Evolutionary conservation across 2,113 vertebrate species (phyloP), one percentile per base, ranked within the genome.

Genomic region (Terrapene triunguis): DNA sequence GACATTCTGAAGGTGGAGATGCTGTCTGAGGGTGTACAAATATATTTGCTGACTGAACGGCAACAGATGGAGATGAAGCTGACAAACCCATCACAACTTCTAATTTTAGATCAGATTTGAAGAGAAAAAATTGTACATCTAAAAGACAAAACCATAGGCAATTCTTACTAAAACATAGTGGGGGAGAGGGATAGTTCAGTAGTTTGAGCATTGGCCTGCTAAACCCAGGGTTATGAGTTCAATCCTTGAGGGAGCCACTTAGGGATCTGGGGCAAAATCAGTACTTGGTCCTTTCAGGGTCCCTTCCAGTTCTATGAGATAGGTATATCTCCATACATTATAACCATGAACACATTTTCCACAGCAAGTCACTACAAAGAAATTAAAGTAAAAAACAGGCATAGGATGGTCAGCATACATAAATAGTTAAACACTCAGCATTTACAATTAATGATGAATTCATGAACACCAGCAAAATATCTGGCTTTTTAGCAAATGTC

Each of bases 41-140:
- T 22, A 84, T 87, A 2, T 87, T 80, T 1, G 98, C 97, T 0
- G 98, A 62, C 78, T 84, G 95, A 8, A 98, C 97, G 0, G 97
- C 95, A 0, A 97, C 91, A 21, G 98, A 55, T 9, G 98, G 97
- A 80, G 98, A 93, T 44, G 99, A 99, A 2, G 98, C 76, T 0
- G 98, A 98, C 35, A 98, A 84, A 84, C 99, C 99, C 99, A 99
- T 99, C 87, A 42, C 85, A 59, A 7, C 74, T 1, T 2, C 69
- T 21, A 89, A 22, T 17, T 27, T 4, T 0, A 22, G 5, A 27
- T 3, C 55, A 69, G 16, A 19, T 14, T 88, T 57, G 87, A 59
- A 51, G 25, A 10, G 44, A 72, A 59, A 38, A 76, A 65, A 8
- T 4, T 12, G 21, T 50, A 12, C 6, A 27, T 2, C 62, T 38